Conservation (phyloP, 2,888 invertebrate genomes). For the Calliphora vomitoria region DNA sequence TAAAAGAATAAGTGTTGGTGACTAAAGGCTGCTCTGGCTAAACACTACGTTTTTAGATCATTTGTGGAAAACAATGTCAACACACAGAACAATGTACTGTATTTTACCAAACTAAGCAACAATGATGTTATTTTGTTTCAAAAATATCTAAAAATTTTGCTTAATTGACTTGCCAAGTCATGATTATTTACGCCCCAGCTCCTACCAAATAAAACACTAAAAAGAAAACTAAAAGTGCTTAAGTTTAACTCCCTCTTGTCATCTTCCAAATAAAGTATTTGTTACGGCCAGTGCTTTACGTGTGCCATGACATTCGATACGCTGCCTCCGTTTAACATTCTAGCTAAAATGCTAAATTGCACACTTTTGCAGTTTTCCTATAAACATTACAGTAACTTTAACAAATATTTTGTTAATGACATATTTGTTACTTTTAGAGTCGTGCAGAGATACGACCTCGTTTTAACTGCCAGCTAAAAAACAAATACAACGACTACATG, state of each 20-base stretch:
- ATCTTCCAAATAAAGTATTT: slow-evolving; percentile 3
- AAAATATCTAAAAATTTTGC: background rate
- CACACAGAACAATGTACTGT: background rate
- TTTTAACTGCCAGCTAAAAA: slow-evolving; percentile 76
- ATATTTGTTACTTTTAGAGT: slow-evolving; percentile 73
- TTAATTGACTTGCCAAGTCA: slow-evolving; percentile 76
- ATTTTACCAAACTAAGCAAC: background rate
- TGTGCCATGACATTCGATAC: slow-evolving; percentile 78
- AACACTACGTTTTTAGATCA: too few relatives aligned
- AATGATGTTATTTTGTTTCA: too few relatives aligned
- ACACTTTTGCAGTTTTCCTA: slow-evolving; percentile 75
- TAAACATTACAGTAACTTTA: background rate
- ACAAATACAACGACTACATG: slow-evolving; percentile 22
- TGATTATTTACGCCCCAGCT: slow-evolving; percentile 76
- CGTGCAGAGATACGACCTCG: slow-evolving; percentile 76
- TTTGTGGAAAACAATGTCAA: background rate
- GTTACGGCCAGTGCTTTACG: slow-evolving; percentile 67
- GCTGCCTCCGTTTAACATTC: slow-evolving; percentile 70
- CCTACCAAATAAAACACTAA: background rate
- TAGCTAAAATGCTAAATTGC: slow-evolving; percentile 53
- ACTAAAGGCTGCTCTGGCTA: too few relatives aligned
- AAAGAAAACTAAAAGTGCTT: background rate
- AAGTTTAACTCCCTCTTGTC: background rate
- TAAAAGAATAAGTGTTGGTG: too few relatives aligned
- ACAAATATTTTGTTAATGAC: slow-evolving; percentile 73